Conservation (phyloP, 2,888 invertebrate genomes). For the Temnothorax ravouxi region DNA sequence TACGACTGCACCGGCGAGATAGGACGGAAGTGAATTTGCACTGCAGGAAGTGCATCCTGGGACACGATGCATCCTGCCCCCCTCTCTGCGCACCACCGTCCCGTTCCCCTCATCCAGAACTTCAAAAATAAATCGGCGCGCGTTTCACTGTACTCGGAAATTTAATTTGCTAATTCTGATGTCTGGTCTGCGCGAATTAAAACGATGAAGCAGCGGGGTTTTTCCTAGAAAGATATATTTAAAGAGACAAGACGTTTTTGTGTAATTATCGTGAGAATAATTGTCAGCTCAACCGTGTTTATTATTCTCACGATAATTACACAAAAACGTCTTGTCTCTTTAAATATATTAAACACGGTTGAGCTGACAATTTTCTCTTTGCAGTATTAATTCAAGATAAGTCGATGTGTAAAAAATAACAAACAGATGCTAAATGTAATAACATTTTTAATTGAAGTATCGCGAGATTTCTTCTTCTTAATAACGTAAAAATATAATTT, state of each 20-base stretch:
- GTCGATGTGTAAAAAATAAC: neutral
- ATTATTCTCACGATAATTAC: too few species aligned
- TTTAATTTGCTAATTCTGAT: constrained; percentile 42
- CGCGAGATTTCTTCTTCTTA: neutral
- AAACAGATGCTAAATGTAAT: neutral
- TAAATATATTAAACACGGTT: too few species aligned
- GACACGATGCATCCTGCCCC: constrained; percentile 28
- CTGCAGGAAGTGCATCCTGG: constrained; percentile 43
- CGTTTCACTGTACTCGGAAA: constrained; percentile 10
- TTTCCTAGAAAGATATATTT: constrained; percentile 5
- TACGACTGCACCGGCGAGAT: constrained; percentile 68
- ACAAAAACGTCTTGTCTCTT: too few species aligned
- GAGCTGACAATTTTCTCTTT: neutral
- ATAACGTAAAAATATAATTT: neutral
- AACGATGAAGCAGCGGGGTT: neutral
- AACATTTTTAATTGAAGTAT: neutral
- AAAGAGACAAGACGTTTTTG: neutral
- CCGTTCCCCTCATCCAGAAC: neutral
- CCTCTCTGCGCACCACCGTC: neutral
- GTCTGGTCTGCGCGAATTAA: constrained; percentile 1
- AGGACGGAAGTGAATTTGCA: constrained; percentile 48
- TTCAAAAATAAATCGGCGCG: constrained; percentile 42
- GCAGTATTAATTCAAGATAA: neutral
- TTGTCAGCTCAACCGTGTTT: too few species aligned
- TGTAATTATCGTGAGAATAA: neutral